Percentiles rank a stretch among this genome's conserved stretches.
These are phyloP conservation scores for Peromyscus eremicus DNA, from an alignment of 2,797 vertebrate species.

Conservation along the genomic window DNA sequence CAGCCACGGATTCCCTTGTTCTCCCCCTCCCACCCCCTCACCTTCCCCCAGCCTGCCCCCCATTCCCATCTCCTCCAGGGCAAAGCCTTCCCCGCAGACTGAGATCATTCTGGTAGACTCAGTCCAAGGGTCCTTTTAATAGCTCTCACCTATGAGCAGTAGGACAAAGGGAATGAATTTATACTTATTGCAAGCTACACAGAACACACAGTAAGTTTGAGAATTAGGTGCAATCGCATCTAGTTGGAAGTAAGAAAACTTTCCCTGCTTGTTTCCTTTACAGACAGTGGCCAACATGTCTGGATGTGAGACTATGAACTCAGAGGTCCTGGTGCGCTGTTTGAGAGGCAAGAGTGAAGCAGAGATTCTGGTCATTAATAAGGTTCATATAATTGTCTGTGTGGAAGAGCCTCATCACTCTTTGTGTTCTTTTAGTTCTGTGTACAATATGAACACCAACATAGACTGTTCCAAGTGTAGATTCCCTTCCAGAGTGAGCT, in stretches of 20 bases:
- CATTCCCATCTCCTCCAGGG: no score
- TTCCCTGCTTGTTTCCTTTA: neutral
- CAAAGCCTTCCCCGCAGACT: no score
- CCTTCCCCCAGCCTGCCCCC: no score
- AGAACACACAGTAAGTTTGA: neutral
- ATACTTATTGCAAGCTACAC: neutral
- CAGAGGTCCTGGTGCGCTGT: conserved; percentile 79
- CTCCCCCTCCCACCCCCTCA: no score
- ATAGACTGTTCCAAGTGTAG: no score
- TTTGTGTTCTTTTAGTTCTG: neutral
- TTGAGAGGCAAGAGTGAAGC: conserved; percentile 81
- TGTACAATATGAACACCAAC: neutral
- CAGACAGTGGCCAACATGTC: conserved; percentile 77
- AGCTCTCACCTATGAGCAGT: neutral
- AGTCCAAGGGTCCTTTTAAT: neutral
- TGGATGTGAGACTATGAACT: conserved; percentile 80
- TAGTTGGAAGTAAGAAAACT: neutral
- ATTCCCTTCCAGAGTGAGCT: neutral
- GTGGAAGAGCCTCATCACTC: neutral
- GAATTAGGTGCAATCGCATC: neutral
- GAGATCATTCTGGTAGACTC: no score
- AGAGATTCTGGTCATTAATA: conserved; percentile 70
- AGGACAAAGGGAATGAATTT: neutral
- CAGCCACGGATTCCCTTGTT: no score
- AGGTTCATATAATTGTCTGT: neutral